phyloP scores from a whole-genome alignment of 1,140 invertebrate species.

The Homalodisca vitripennis region DNA sequence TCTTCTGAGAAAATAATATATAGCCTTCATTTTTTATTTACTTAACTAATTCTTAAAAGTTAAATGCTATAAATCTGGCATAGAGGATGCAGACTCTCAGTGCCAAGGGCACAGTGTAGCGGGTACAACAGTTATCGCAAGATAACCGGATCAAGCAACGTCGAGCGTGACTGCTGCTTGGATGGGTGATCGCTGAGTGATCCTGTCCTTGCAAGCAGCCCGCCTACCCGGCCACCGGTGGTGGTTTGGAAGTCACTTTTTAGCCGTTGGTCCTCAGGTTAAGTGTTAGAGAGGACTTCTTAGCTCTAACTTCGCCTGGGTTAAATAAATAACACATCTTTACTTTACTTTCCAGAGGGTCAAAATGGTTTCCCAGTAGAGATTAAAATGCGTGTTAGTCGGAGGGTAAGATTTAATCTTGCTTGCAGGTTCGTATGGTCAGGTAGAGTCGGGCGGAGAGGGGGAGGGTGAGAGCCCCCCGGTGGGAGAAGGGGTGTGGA shows the following conservation, averaged over 20 bases:
- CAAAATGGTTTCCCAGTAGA: neutral
- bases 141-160: no score
- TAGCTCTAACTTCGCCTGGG: neutral
- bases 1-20: no score
- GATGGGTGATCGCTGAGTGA: no score
- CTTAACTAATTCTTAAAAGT: no score
- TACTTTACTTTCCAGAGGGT: neutral
- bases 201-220: no score
- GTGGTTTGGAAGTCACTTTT: neutral
- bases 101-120: no score
- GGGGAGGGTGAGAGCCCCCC: conserved; percentile 11
- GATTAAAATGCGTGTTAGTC: neutral
- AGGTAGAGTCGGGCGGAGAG: conserved; percentile 14
- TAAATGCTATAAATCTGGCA: no score
- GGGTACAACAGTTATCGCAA: no score
- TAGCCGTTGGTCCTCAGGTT: neutral
- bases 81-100: no score
- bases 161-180: no score
- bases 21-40: no score
- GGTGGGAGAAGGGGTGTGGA: conserved; percentile 28
- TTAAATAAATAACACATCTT: neutral
- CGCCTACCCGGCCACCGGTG: no score
- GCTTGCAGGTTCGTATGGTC: conserved; percentile 11
- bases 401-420: neutral
- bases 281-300: neutral